phyloP scores from a whole-genome alignment of 2,113 vertebrate genomes.

The Muntiacus muntjak region DNA sequence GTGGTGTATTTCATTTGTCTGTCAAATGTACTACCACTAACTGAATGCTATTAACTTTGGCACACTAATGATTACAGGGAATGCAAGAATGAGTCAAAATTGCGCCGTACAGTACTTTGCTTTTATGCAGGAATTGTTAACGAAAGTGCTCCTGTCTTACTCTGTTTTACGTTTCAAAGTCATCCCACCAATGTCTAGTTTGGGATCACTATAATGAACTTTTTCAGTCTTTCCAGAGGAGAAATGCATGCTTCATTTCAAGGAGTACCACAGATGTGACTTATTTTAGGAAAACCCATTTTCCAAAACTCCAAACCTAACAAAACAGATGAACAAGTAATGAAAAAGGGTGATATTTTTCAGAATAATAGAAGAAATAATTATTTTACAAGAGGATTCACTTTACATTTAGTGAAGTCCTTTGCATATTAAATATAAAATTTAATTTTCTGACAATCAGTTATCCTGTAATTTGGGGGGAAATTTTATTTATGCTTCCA shows the following conservation, averaged over 20 bases:
- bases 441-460: not conserved
- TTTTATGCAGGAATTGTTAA: not conserved
- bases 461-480: not conserved
- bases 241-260: not conserved
- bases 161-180: conserved; percentile 12
- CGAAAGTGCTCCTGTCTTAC: not conserved
- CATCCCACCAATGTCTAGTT: not conserved
- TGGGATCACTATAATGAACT: not conserved
- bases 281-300: conserved; percentile 18
- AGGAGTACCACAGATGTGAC: not conserved
- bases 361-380: not conserved
- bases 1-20: not conserved
- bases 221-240: not conserved
- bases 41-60: not conserved
- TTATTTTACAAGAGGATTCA: not conserved
- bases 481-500: not conserved
- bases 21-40: not conserved
- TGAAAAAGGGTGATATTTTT: not conserved
- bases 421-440: not conserved
- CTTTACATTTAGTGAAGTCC: not conserved
- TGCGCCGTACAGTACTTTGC: not conserved
- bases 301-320: not conserved
- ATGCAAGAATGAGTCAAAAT: not conserved
- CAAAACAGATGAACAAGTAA: not conserved
- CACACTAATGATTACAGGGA: not conserved